Base-by-base conservation (phyloP, 2,113 vertebrate species). In the Sphaerodactylus townsendi region DNA sequence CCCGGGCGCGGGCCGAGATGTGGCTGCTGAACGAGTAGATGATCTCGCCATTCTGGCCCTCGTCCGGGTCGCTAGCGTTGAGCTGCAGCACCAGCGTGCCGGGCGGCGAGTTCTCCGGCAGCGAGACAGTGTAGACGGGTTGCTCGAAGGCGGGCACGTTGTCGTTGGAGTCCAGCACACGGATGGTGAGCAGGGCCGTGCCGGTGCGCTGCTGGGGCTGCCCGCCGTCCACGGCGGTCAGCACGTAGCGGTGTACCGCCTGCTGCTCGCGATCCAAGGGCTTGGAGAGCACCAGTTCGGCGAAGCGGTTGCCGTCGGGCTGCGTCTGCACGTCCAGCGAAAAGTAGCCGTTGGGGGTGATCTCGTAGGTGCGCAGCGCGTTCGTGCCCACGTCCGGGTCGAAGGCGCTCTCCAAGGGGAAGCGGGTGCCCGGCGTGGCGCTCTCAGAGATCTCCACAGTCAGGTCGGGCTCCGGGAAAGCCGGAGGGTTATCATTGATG, bases 361-460 rank as follows among this genome's bases (percentile, higher is more conserved):
- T 98, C 92, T 99, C 97, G 84, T 99, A 99, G 87, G 98, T 98
- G 94, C 97, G 97, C 90, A 99, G 95, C n/a, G 98, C 97, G 95
- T 99, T 99, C 62, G 97, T 98, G 91, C 98, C 99, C 88, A 98
- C 98, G 93, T 99, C 99, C 85, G 97, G 98, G 92, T 99, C 99
- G 94, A 98, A 98, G 1, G 99, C 99, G 96, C 98, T 98, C 95
- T 99, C 98, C 95, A 99, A 92, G 0, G 98, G 98, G 94, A 99
- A 98, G 83, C 99, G 98, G 77, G 98, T 99, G 33, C 98, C 98
- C 2, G 98, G 97, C n/a, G 97, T 97, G 74, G 99, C 99, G 94
- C 98, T 99, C 92, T 99, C 99, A 0, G 98, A 99, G 94, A 99
- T 99, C 95, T 99, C 98, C 93, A 99, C 98, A 0, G 97, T 98